Base-by-base conservation (phyloP, 2,888 invertebrate genomes). In the Drosophila sordidapex region DNA sequence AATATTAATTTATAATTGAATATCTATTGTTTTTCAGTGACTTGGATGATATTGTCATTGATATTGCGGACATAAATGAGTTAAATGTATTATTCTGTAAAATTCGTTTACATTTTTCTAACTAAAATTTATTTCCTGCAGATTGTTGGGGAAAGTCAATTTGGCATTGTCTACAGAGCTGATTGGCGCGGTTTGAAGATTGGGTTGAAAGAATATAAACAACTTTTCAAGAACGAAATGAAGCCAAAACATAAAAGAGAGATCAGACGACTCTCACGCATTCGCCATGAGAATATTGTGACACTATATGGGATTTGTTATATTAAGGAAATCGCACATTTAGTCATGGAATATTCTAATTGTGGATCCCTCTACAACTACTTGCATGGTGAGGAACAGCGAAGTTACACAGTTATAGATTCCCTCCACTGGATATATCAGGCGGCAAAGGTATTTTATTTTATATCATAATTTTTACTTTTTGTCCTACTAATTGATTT, bases 331-430 rank as follows among this genome's bases (percentile, higher is more conserved):
- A 1, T 36, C 18, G 15, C 25, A 13, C 35, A 43, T 57, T 43
- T 59, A 8, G 49, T 36, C 3, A 48, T 59, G 59, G 36, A 49
- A 4, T 60, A 29, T 63, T 54, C 54, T 2, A 27, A 53, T 7
- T 62, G 46, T 35, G 61, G 61, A 62, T 40, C 43, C n/a, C 52
- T 62, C 10, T 8, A 52, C 15, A 33, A 53, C 25, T 53, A 53
- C 31, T 43, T 62, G 40, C 61, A 62, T 53, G 35, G n/a, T 18
- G n/a, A 46, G 29, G 7, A 29, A 27, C 49, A 51, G 35, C n/a
- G 6, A 21, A 8, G 2, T 8, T 60, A 60, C 49, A 5, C 49
- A n/a, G 49, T 13, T 1, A n/a, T 18, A 4, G 0, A 15, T 35
- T 33, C 40, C n/a, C n/a, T 61, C 4, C 10, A 33, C 18, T 60